Evolutionary conservation across 2,113 vertebrate genomes (phyloP).

Genomic region (Cynoglossus semilaevis): DNA sequence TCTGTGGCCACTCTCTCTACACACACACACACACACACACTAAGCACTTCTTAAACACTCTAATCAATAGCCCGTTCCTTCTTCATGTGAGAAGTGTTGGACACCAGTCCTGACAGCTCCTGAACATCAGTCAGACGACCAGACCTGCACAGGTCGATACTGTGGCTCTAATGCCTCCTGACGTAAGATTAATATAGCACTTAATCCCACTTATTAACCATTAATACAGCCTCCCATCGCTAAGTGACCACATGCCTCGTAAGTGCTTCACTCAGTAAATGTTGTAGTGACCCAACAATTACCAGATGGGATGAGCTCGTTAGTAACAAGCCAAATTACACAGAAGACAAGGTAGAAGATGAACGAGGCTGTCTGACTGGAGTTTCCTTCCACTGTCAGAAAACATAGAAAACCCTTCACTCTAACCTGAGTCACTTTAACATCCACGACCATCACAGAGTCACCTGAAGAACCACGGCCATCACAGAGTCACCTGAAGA

Average conservation of each 20-base stretch:
- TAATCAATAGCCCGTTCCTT: conserved; percentile 15
- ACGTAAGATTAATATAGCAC: conserved; percentile 28
- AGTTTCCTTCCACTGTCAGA: too few species aligned
- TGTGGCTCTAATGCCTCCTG: conserved; percentile 24
- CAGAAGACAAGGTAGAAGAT: too few species aligned
- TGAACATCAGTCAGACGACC: conserved; percentile 34
- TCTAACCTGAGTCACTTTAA: too few species aligned
- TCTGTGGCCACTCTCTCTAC: conserved; percentile 5
- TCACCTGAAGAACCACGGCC: too few species aligned
- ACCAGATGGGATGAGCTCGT: not conserved
- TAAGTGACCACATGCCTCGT: conserved; percentile 15
- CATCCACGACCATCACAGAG: too few species aligned
- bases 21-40: conserved; percentile 7
- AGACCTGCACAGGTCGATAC: conserved; percentile 39
- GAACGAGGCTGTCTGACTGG: too few species aligned
- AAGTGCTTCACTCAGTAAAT: not conserved
- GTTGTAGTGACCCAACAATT: conserved; percentile 1
- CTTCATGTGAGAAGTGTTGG: not conserved
- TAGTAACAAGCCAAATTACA: not conserved
- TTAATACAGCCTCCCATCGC: conserved; percentile 39
- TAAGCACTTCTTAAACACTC: conserved; percentile 21
- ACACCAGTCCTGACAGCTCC: conserved; percentile 34
- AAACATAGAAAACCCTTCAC: too few species aligned
- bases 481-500: too few species aligned
- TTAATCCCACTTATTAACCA: conserved; percentile 33